Conservation (phyloP, 30 jellyfish, hydroid and myxozoan species). For the Euphysa ruthae region DNA sequence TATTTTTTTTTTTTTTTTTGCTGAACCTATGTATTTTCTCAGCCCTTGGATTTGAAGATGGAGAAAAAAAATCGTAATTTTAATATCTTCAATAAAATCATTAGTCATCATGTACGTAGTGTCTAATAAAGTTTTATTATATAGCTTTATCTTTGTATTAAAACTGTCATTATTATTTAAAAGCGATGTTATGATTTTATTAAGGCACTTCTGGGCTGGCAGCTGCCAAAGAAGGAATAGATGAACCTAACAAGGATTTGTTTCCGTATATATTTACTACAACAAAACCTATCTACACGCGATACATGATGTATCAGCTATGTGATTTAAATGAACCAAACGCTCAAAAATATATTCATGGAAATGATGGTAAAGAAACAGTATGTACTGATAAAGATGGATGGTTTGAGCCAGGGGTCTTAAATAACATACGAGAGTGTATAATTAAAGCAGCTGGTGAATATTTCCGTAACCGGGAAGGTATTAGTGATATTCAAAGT, state of each 20-base stretch:
- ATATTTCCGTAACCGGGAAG: constrained; percentile 13
- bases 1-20: too few species aligned
- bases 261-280: constrained; percentile 50
- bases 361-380: constrained; percentile 53
- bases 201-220: constrained; percentile 21
- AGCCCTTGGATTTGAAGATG: too few species aligned
- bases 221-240: constrained; percentile 1
- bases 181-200: too few species aligned
- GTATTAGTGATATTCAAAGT: background rate
- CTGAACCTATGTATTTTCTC: too few species aligned
- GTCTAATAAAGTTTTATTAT: too few species aligned
- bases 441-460: constrained; percentile 49
- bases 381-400: constrained; percentile 63
- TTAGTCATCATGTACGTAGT: too few species aligned
- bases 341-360: constrained; percentile 28
- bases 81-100: too few species aligned
- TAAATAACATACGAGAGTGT: constrained; percentile 34
- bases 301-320: constrained; percentile 73
- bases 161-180: too few species aligned
- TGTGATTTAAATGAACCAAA: constrained; percentile 73
- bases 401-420: constrained; percentile 58
- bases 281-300: constrained; percentile 43
- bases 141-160: too few species aligned
- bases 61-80: too few species aligned
- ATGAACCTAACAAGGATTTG: constrained; percentile 3